phyloP scores from a whole-genome alignment of 2,113 vertebrate species.

The Campylomormyrus tamandua region DNA sequence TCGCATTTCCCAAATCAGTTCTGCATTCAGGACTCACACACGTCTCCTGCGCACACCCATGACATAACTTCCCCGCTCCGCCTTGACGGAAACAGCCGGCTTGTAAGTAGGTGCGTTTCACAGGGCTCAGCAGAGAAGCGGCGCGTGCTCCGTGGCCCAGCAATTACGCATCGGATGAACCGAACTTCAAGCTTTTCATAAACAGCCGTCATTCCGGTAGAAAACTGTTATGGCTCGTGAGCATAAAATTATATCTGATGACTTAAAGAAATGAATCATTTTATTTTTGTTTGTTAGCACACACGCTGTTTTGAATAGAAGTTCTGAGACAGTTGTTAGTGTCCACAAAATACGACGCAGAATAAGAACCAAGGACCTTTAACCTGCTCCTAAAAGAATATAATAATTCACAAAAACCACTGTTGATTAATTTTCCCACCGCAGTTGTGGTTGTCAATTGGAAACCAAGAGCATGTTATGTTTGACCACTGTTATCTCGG shows the following conservation, averaged over 20 bases:
- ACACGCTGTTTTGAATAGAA: neutral
- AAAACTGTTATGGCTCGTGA: neutral
- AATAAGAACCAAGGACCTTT: neutral
- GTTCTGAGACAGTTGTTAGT: neutral
- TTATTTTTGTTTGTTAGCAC: neutral
- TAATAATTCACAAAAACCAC: neutral
- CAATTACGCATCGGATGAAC: neutral
- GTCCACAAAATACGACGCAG: neutral
- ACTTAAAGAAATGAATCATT: neutral
- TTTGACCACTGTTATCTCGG: neutral
- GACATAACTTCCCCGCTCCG: neutral
- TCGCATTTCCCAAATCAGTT: conserved; percentile 50
- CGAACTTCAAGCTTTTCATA: neutral
- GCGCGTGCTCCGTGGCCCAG: neutral
- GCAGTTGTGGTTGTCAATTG: neutral
- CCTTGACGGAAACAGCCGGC: neutral
- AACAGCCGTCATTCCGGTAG: neutral
- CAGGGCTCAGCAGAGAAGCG: neutral
- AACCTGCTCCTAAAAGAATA: neutral
- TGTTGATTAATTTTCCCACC: neutral
- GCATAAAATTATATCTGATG: neutral
- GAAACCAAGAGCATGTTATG: neutral
- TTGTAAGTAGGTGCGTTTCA: neutral
- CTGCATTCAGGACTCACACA: conserved; percentile 42
- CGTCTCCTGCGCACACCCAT: neutral